Conservation (phyloP, 2,888 invertebrate species). For the Mythimna loreyi region DNA sequence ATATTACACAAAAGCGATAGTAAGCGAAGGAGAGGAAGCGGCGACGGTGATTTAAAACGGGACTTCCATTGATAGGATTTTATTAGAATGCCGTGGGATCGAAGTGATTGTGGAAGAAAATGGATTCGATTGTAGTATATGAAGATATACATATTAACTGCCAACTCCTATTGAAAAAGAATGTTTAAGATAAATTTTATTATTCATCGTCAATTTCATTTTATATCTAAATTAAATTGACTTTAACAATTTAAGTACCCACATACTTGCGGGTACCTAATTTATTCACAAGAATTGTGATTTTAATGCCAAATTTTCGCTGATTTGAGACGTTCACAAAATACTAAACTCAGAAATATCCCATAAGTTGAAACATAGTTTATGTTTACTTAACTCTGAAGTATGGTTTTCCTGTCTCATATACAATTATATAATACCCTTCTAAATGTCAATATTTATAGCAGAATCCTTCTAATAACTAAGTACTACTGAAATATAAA, state of each 20-base stretch:
- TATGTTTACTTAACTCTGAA: background rate
- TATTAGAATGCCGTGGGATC: conserved; percentile 40
- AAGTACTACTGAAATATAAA: conserved; percentile 16
- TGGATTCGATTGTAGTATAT: conserved; percentile 5
- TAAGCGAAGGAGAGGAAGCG: conserved; percentile 46
- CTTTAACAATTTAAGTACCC: too few species aligned
- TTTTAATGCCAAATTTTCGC: too few species aligned
- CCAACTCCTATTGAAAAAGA: background rate
- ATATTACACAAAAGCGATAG: conserved; percentile 55
- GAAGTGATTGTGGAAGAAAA: conserved; percentile 35
- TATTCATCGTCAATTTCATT: too few species aligned
- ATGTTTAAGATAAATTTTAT: background rate
- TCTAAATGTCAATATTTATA: too few species aligned
- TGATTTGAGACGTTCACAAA: too few species aligned
- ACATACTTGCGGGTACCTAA: too few species aligned
- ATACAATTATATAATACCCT: too few species aligned
- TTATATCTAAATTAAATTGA: too few species aligned
- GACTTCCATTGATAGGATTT: conserved; percentile 49
- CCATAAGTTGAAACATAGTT: too few species aligned
- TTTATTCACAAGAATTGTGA: too few species aligned
- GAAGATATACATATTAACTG: conserved; percentile 2
- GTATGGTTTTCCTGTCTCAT: background rate
- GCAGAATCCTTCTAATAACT: too few species aligned
- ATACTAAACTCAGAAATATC: too few species aligned
- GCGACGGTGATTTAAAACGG: conserved; percentile 55